A percentile compares a stretch with the other conserved stretches of the same genome.
These are phyloP conservation scores for Autographa pulchrina DNA, from an alignment of 2,888 invertebrate genomes.

Conservation along the genomic window DNA sequence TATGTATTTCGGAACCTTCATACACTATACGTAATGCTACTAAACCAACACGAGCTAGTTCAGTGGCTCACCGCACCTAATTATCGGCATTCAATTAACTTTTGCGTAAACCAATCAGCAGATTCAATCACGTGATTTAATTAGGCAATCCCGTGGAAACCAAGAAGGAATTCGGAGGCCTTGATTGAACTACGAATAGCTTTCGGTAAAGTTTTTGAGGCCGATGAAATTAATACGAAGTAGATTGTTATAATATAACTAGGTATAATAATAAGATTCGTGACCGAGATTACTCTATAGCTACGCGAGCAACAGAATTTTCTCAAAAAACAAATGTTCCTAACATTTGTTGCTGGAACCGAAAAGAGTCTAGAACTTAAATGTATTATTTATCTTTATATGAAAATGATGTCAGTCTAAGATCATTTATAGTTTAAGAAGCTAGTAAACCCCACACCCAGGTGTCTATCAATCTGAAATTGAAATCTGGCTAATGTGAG, in stretches of 20 bases:
- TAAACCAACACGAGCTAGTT: slow-evolving; percentile 19
- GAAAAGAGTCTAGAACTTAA: not conserved
- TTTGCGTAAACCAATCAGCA: slow-evolving; percentile 48
- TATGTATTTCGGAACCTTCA: slow-evolving; percentile 26
- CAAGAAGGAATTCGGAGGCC: slow-evolving; percentile 16
- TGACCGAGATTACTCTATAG: not conserved
- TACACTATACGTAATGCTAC: slow-evolving; percentile 30
- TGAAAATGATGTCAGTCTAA: too few relatives aligned
- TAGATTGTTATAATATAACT: slow-evolving; percentile 8
- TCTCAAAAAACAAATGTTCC: not conserved
- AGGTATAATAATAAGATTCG: slow-evolving; percentile 14
- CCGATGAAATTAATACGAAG: not conserved
- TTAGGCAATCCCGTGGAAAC: slow-evolving; percentile 25
- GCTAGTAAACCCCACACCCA: too few relatives aligned
- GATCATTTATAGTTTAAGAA: too few relatives aligned
- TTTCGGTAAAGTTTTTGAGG: slow-evolving; percentile 13
- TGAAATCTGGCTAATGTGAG: too few relatives aligned
- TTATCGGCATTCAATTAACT: slow-evolving; percentile 55
- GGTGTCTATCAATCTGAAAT: too few relatives aligned
- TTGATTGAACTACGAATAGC: slow-evolving; percentile 15
- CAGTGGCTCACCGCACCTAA: slow-evolving; percentile 42
- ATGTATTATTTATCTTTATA: too few relatives aligned
- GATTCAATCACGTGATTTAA: slow-evolving; percentile 41
- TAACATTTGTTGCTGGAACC: not conserved
- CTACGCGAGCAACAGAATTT: not conserved